Evolutionary conservation across 2,797 vertebrate genomes (phyloP).

Genomic region (Melanotaenia boesemani): DNA sequence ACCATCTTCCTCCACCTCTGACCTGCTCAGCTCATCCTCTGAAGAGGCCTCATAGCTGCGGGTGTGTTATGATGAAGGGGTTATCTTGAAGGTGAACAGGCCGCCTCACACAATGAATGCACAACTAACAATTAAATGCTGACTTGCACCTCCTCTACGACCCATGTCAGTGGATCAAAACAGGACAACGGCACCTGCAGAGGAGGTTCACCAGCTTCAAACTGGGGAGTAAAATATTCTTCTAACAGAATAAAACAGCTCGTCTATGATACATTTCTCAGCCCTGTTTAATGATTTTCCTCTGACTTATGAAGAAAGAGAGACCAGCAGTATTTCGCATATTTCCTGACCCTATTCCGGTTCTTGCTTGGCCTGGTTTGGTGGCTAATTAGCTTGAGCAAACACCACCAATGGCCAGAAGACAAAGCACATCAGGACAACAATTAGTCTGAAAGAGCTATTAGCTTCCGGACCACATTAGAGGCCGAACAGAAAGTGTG

Average conservation of each 20-base stretch:
- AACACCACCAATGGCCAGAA: constrained; percentile 47
- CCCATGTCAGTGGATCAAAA: background rate
- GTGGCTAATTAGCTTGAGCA: constrained; percentile 69
- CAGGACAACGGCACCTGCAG: background rate
- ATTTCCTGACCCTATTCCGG: constrained; percentile 70
- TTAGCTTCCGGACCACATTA: constrained; percentile 33
- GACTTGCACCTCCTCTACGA: constrained; percentile 24
- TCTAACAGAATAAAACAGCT: constrained; percentile 7
- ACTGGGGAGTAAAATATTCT: background rate
- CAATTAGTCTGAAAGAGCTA: constrained; percentile 68
- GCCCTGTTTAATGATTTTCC: constrained; percentile 29
- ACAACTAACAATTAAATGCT: background rate
- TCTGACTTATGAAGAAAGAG: constrained; percentile 37
- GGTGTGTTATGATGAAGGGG: too few species aligned
- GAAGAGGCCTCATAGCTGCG: too few species aligned
- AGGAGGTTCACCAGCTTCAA: background rate
- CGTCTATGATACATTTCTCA: background rate
- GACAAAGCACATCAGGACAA: constrained; percentile 54
- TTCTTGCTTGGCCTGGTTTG: constrained; percentile 66
- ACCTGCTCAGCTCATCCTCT: too few species aligned
- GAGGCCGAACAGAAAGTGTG: background rate
- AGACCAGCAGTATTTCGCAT: constrained; percentile 39
- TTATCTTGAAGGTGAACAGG: too few species aligned
- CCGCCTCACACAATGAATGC: too few species aligned
- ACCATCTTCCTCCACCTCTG: too few species aligned